Evolutionary conservation across 2,797 vertebrate genomes (phyloP).

Genomic region (Propithecus perrieri): DNA sequence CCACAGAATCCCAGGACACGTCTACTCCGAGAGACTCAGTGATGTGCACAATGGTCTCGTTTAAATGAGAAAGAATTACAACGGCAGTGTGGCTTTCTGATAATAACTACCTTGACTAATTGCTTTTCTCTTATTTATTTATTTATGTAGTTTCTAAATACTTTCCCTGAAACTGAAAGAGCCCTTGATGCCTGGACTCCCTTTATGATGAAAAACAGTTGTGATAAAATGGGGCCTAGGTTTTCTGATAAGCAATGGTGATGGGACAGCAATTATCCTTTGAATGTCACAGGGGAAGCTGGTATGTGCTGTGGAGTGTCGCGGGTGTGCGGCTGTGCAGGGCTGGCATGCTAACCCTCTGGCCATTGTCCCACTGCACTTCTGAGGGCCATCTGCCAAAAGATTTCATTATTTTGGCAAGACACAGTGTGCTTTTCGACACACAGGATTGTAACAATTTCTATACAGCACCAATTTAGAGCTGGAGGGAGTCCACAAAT

Average conservation of each 20-base stretch:
- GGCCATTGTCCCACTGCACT: neutral
- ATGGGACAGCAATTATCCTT: neutral
- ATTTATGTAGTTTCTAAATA: neutral
- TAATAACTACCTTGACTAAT: neutral
- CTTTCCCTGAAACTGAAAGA: neutral
- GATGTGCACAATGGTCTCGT: rapidly evolving
- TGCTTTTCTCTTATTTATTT: neutral
- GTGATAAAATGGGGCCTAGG: neutral
- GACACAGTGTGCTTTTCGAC: neutral
- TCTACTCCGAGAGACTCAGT: rapidly evolving
- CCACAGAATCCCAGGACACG: too few species aligned
- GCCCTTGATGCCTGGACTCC: neutral
- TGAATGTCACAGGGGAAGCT: neutral
- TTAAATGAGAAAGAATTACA: neutral
- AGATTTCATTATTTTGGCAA: neutral
- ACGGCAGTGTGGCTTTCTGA: rapidly evolving
- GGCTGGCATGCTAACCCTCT: neutral
- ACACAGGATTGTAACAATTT: constrained; percentile 21
- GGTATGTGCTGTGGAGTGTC: neutral
- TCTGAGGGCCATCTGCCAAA: neutral
- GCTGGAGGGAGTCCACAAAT: neutral
- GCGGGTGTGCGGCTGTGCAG: neutral
- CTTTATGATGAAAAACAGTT: neutral
- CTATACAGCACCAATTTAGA: constrained; percentile 22
- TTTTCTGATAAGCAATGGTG: neutral